Evolutionary conservation across 2,113 vertebrate species (phyloP), one percentile per base, ranked within the genome.

Genomic region (Upupa epops): DNA sequence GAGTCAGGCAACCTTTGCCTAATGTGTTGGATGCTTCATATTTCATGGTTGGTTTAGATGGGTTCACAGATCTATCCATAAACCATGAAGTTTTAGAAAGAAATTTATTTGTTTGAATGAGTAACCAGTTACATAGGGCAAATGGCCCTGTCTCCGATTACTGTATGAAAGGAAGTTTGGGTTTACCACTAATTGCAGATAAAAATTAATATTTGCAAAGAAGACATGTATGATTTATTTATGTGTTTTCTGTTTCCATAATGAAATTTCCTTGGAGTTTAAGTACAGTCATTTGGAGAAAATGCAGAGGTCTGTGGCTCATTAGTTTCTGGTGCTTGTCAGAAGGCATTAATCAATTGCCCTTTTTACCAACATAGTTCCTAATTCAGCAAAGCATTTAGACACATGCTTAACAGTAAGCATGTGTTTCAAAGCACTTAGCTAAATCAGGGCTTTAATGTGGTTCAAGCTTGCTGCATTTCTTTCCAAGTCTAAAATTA

Each of bases 251-350:
- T 88, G 76, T 93, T 96, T 92, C 94, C 86, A 96, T 96, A 89
- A 95, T 96, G 90, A 94, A 96, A 96, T 94, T 93, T 96, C 81
- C 90, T 89, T 88, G 0, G 13, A 51, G 71, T 90, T 93, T 92
- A 93, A 89, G 75, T 66, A 87, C 48, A 91, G 84, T 70, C 85
- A 89, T 91, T 94, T 93, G 73, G 58, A 91, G 83, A 74, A 86
- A 85, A 92, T 90, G 48, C 5, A 11, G 89, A 72, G 89, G 83
- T 13, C 94, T 95, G 92, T 88, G 93, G 88, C 72, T 96, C 90
- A 86, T 96, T 96, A 96, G 74, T 96, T 96, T 77, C 95, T 95
- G 86, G 89, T 92, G 91, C 84, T 75, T 96, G 96, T 96, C 96
- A 96, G 78, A 96, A 95, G 65, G 77, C 75, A 96, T 97, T 96